These are phyloP conservation scores for Protonemura montana DNA, from an alignment of 2,888 invertebrate genomes.

Conservation along the genomic window DNA sequence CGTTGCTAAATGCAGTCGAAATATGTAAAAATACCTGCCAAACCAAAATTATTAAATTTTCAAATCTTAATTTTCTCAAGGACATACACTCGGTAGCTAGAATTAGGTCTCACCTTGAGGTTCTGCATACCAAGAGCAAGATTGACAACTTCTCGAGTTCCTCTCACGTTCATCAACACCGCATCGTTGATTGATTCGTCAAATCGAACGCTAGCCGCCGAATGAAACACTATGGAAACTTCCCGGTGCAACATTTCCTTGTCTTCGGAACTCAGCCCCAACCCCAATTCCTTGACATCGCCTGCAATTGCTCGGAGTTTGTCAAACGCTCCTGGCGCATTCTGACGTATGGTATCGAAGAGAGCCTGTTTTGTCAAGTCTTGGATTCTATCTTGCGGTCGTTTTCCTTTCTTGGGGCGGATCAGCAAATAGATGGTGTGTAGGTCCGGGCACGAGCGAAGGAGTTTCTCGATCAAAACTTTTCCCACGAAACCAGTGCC, in stretches of 20 bases:
- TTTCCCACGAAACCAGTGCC: neutral
- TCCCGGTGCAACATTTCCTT: neutral
- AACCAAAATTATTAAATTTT: too few species aligned
- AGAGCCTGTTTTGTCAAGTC: too few species aligned
- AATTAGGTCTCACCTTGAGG: neutral
- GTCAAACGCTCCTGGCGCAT: too few species aligned
- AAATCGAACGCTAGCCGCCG: neutral
- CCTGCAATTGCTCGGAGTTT: neutral
- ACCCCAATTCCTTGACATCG: neutral
- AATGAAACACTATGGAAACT: neutral
- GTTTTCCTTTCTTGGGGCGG: neutral
- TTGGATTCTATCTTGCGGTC: neutral
- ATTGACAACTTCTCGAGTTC: neutral
- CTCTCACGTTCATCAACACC: slow-evolving; percentile 14
- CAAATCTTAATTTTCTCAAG: too few species aligned
- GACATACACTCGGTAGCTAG: too few species aligned
- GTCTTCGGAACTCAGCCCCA: neutral
- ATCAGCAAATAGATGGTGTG: neutral
- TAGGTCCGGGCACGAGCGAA: neutral
- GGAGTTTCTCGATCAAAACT: neutral
- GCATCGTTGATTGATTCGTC: slow-evolving; percentile 8
- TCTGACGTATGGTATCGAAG: too few species aligned
- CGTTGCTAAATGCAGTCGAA: slow-evolving; percentile 86
- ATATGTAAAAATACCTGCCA: slow-evolving; percentile 76
- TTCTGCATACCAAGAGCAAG: neutral